Percentiles rank a stretch among this genome's conserved stretches.
phyloP scores from a whole-genome alignment of 37 sponge, comb jelly and placozoan species.

The Mnemiopsis leidyi region DNA sequence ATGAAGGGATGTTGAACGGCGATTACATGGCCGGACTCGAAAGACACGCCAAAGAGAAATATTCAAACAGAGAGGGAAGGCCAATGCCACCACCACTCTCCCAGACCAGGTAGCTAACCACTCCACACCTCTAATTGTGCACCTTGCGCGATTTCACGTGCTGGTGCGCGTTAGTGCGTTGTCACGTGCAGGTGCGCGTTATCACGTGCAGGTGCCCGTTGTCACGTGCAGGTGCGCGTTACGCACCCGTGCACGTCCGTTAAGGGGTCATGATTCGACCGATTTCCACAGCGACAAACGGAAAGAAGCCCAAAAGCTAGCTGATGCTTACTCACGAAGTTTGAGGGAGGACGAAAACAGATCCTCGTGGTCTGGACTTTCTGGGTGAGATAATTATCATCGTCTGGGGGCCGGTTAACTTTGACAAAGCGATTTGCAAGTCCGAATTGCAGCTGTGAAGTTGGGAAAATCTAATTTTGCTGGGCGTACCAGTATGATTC shows the following conservation, averaged over 20 bases:
- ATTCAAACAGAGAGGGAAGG: not conserved
- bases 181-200: not conserved
- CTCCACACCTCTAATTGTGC: not conserved
- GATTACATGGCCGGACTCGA: conserved; percentile 36
- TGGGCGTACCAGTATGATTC: no score
- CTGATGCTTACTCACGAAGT: not conserved
- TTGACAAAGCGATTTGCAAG: no score
- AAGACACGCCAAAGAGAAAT: conserved; percentile 5
- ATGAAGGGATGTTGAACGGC: not conserved
- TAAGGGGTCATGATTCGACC: not conserved
- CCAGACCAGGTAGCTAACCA: not conserved
- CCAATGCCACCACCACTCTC: conserved; percentile 20
- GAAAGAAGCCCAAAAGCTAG: not conserved
- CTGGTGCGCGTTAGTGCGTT: no score
- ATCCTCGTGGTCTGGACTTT: not conserved
- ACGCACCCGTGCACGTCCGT: no score
- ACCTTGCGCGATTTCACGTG: no score
- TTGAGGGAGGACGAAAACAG: not conserved
- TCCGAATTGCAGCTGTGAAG: no score
- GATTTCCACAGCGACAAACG: not conserved
- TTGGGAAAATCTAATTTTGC: no score
- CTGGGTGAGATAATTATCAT: not conserved
- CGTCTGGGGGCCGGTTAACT: no score
- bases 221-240: not conserved
- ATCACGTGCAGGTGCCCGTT: not conserved